Conservation (phyloP, 1,140 invertebrate genomes). For the Oscheius sp. region DNA sequence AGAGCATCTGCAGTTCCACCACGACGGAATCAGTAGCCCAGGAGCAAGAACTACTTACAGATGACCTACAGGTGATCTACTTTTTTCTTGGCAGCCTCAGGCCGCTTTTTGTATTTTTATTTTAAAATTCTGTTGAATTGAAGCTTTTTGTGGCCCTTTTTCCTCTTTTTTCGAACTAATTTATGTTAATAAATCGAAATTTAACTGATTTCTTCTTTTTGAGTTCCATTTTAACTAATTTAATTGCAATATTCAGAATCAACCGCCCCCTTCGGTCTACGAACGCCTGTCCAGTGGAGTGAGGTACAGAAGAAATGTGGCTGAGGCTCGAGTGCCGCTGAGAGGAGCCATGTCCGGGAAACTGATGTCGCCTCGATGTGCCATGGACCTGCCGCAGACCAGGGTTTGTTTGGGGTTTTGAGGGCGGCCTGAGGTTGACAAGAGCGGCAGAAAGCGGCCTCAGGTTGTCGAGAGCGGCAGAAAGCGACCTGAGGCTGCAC, state of each 20-base stretch:
- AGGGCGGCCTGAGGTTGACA: too few species aligned
- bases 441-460: too few species aligned
- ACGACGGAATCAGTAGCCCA: neutral
- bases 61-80: neutral
- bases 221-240: neutral
- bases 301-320: neutral
- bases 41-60: neutral
- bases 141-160: too few species aligned
- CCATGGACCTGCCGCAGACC: slow-evolving; percentile 44
- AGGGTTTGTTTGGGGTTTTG: too few species aligned
- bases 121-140: too few species aligned
- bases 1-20: slow-evolving; percentile 15
- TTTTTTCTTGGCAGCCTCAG: neutral
- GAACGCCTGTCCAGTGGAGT: neutral
- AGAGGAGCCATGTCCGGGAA: neutral
- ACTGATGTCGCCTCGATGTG: slow-evolving; percentile 28
- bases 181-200: neutral
- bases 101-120: too few species aligned
- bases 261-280: neutral
- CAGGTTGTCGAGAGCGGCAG: too few species aligned
- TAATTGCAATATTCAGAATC: neutral
- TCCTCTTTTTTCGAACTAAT: too few species aligned
- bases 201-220: neutral
- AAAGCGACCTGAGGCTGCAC: too few species aligned
- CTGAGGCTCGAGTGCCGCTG: neutral